A percentile compares a stretch with the other conserved stretches of the same genome.
Evolutionary conservation across 2,113 vertebrate genomes (phyloP).

Genomic region (Stercorarius parasiticus): DNA sequence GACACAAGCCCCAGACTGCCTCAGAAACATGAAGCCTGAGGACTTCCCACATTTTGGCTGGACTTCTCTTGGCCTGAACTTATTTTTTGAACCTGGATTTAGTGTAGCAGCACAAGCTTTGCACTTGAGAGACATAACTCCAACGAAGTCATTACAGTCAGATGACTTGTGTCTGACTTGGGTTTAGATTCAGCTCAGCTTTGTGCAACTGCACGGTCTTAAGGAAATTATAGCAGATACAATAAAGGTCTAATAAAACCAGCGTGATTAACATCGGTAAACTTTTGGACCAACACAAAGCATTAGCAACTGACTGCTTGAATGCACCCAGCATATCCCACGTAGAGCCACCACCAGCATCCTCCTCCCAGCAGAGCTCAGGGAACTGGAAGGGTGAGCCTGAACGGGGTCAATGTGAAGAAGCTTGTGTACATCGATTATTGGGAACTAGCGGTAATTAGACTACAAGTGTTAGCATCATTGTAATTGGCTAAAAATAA

Average conservation of each 20-base stretch:
- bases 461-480: not conserved
- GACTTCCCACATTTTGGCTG: not conserved
- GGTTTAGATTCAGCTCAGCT: not conserved
- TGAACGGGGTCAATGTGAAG: not conserved
- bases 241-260: not conserved
- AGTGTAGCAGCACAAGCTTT: not conserved
- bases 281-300: not conserved
- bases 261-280: not conserved
- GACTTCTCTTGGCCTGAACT: not conserved
- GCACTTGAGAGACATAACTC: not conserved
- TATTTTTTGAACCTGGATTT: not conserved
- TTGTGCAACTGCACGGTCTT: accelerated
- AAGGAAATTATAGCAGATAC: not conserved
- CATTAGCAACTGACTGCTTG: not conserved
- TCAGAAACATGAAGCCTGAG: not conserved
- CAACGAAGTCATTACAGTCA: not conserved
- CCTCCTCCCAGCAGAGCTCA: not conserved
- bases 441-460: not conserved
- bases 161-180: not conserved
- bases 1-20: not conserved
- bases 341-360: not conserved
- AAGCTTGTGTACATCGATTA: not conserved
- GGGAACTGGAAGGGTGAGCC: not conserved
- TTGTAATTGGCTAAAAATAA: not conserved
- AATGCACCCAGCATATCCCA: not conserved